Evolutionary conservation across 2,113 vertebrate species (phyloP), one percentile per base, ranked within the genome.

Genomic region (Planiliza haematocheilus): DNA sequence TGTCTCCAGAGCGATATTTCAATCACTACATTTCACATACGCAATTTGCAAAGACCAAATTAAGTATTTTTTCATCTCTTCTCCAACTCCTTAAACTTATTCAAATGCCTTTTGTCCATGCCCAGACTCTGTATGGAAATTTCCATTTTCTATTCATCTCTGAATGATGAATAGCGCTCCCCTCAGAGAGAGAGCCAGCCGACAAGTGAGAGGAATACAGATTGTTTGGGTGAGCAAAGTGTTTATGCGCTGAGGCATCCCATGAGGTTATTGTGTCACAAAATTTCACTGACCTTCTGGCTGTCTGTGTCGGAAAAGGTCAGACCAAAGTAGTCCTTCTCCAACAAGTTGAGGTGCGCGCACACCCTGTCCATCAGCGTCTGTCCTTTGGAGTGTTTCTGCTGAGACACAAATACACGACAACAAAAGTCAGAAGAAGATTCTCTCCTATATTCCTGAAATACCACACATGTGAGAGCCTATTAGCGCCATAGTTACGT

Each of bases 321-420:
- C 86, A 99, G 90, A 56, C 97, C 97, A 0, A 95, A 99, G 92
- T 99, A 99, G 89, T 99, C 98, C 86, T 99, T 99, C 92, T 99
- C 98, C 91, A 99, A 90, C 53, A 99, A 91, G 89, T 99, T 99
- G 72, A 99, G 96, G 86, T 99, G 97, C 82, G 96, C 97, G 0
- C 96, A 99, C 73, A 99, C 96, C 90, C 96, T 77, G 83, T 99
- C 96, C 55, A 98, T 94, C 57, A 99, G 94, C 41, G 94, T 88
- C 90, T 99, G 97, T 79, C 97, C 98, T 85, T 94, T 95, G 62
- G 96, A 95, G 0, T 96, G 96, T 88, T 99, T 99, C 98, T 99
- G 92, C 45, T 46, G 70, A 85, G 17, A 88, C 37, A 88, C 74
- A 53, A 43, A 84, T 16, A 37, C 11, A 42, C 4, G 49, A 46